Percentiles rank a stretch among this genome's conserved stretches.
Evolutionary conservation across 2,797 vertebrate species (phyloP).

Genomic region (Nasua narica): DNA sequence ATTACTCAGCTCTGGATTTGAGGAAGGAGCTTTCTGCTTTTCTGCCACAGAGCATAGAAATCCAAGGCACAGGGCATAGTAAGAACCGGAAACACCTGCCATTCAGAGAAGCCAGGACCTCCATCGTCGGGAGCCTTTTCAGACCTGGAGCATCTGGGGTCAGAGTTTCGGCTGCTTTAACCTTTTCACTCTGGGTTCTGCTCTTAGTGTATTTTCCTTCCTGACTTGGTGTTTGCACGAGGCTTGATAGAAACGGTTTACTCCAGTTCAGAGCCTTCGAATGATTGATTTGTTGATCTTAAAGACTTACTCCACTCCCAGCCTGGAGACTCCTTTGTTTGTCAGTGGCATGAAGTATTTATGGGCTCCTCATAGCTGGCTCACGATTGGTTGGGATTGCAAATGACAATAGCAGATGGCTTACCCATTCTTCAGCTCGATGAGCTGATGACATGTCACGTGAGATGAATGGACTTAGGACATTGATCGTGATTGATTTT

Average conservation of each 20-base stretch:
- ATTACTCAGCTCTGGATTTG: not conserved
- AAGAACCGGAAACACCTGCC: not conserved
- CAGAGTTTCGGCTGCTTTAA: not conserved
- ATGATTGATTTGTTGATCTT: conserved; percentile 7
- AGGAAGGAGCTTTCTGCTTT: not conserved
- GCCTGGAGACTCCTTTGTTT: not conserved
- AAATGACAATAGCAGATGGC: conserved; percentile 41
- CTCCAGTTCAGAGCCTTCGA: not conserved
- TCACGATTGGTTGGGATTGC: not conserved
- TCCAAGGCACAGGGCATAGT: rapidly evolving
- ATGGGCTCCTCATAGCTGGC: not conserved
- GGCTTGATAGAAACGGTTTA: not conserved
- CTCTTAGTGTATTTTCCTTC: not conserved
- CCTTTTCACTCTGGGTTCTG: not conserved
- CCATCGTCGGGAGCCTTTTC: not conserved
- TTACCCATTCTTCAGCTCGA: not conserved
- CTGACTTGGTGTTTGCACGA: not conserved
- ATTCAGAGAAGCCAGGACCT: not conserved
- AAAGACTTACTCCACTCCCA: not conserved
- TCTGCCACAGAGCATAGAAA: not conserved
- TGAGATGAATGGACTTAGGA: not conserved
- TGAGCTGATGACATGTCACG: not conserved
- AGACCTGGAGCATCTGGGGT: not conserved
- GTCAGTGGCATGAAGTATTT: not conserved
- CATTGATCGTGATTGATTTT: conserved; percentile 4